Conservation (phyloP, 2,113 vertebrate species). For the Gallinago paraguaiae region DNA sequence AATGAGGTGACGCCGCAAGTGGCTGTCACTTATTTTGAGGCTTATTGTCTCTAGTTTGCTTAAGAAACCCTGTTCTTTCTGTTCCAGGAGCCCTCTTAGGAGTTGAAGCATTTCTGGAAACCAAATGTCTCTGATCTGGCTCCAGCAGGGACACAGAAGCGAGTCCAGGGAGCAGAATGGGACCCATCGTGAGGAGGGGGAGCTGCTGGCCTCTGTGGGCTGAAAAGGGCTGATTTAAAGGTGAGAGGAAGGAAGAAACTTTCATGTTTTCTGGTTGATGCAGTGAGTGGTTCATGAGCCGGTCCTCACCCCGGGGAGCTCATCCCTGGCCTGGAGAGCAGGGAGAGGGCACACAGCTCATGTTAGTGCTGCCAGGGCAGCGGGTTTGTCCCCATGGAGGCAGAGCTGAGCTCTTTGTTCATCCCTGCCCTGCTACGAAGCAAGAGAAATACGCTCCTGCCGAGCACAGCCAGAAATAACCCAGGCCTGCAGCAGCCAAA, state of each 20-base stretch:
- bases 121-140: background rate
- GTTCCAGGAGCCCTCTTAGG: background rate
- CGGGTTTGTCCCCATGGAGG: background rate
- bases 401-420: constrained; percentile 27
- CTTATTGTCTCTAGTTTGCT: background rate
- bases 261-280: background rate
- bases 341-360: background rate
- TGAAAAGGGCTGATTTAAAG: background rate
- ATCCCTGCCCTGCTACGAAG: background rate
- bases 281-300: background rate
- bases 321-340: background rate
- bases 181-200: background rate
- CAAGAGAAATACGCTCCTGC: constrained; percentile 47
- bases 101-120: background rate
- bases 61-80: background rate
- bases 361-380: background rate
- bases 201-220: background rate
- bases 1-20: background rate
- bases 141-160: background rate
- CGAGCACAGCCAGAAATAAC: constrained; percentile 55
- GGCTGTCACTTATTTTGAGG: background rate
- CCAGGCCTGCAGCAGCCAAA: constrained; percentile 50
- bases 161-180: background rate
- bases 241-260: background rate
- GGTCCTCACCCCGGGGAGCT: background rate